Conservation (phyloP, 2,113 vertebrate genomes). For the Lepus timidus region DNA sequence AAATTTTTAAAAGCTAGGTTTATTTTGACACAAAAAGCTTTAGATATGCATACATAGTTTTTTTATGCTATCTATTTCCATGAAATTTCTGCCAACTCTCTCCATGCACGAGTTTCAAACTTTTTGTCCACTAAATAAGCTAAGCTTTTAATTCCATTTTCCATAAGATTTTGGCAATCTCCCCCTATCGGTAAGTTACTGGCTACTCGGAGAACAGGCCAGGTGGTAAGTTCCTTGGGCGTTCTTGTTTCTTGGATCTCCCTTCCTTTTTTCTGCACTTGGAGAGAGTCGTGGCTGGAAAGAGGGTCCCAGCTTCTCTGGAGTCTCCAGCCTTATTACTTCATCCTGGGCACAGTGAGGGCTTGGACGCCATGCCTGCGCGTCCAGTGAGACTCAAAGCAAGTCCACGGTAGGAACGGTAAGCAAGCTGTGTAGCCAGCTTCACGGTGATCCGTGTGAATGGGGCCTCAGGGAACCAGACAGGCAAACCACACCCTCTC, state of each 20-base stretch:
- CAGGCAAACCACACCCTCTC: fast-evolving
- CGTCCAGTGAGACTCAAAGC: background rate
- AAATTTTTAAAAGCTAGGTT: too few species aligned
- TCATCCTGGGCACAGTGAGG: fast-evolving
- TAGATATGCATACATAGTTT: too few species aligned
- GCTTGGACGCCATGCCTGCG: background rate
- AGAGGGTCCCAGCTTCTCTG: background rate
- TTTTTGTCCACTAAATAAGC: too few species aligned
- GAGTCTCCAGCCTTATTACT: background rate
- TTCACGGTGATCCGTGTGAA: fast-evolving
- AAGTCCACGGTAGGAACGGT: fast-evolving
- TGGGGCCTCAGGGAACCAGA: fast-evolving
- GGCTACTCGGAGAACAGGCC: too few species aligned
- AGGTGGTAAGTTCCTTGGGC: background rate
- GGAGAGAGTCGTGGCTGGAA: background rate
- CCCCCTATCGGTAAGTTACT: too few species aligned
- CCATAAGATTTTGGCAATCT: too few species aligned
- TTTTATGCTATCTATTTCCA: too few species aligned
- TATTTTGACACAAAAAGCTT: too few species aligned
- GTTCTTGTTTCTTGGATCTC: background rate
- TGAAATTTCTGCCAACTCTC: too few species aligned
- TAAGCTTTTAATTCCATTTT: too few species aligned
- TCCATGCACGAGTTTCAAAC: too few species aligned
- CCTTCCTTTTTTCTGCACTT: background rate
- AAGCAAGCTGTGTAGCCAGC: fast-evolving